Conservation (phyloP, 2,113 vertebrate species). For the Peromyscus leucopus region DNA sequence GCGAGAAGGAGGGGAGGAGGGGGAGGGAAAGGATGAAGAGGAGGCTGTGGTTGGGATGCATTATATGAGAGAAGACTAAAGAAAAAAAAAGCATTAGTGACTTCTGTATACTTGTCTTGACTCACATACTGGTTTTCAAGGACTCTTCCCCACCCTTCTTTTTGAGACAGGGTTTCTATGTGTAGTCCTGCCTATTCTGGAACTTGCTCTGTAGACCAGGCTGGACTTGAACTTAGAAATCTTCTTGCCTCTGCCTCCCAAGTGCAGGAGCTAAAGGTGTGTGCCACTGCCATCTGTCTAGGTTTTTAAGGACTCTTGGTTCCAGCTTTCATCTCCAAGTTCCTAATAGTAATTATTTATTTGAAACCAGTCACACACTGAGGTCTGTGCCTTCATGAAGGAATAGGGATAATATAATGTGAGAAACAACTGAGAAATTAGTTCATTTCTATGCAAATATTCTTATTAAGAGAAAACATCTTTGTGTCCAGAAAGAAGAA, state of each 20-base stretch:
- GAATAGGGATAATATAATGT: neutral
- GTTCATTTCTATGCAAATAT: conserved; percentile 37
- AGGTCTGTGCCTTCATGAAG: neutral
- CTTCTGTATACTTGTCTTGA: neutral
- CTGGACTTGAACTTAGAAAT: too few species aligned
- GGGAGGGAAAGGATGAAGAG: neutral
- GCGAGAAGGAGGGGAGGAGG: neutral
- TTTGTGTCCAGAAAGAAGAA: conserved; percentile 17
- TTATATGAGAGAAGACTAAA: neutral
- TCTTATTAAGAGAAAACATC: conserved; percentile 29
- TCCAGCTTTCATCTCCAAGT: neutral
- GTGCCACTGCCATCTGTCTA: too few species aligned
- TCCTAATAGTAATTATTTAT: conserved; percentile 53
- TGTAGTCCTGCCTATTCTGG: too few species aligned
- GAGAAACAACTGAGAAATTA: conserved; percentile 7
- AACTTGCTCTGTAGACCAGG: too few species aligned
- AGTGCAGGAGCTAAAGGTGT: too few species aligned
- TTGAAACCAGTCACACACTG: neutral
- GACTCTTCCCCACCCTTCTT: neutral
- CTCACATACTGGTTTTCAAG: neutral
- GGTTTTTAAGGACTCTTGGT: neutral
- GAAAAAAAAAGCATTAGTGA: neutral
- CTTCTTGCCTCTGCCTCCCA: too few species aligned
- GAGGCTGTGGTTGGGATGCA: neutral
- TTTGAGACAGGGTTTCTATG: too few species aligned